A percentile compares a stretch with the other conserved stretches of the same genome.
Conservation (phyloP, 2,888 invertebrate species). For the Eubasilissa splendida region DNA sequence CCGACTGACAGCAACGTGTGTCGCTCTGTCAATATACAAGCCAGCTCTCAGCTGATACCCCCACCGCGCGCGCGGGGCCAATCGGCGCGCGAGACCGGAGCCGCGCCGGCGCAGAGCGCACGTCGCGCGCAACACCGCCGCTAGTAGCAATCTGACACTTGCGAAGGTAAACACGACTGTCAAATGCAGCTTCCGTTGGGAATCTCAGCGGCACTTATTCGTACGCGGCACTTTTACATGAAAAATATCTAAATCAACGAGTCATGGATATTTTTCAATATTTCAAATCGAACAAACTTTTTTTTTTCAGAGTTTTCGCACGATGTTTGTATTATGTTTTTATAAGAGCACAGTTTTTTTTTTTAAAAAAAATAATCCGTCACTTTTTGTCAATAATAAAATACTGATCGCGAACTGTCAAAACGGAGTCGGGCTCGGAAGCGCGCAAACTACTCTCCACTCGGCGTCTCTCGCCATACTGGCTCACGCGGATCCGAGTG, state of each 20-base stretch:
- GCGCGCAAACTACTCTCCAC: neutral
- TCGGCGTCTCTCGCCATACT: slow-evolving; percentile 45
- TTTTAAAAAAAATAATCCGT: neutral
- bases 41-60: slow-evolving; percentile 74
- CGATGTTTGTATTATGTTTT: neutral
- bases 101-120: slow-evolving; percentile 62
- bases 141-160: slow-evolving; percentile 54
- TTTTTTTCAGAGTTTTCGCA: slow-evolving; percentile 1
- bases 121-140: slow-evolving; percentile 43
- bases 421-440: neutral
- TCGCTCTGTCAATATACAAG: slow-evolving; percentile 73
- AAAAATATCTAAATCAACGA: no score
- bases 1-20: slow-evolving; percentile 75
- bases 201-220: neutral
- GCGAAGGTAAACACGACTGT: slow-evolving; percentile 50
- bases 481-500: neutral
- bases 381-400: neutral
- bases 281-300: neutral
- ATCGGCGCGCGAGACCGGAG: slow-evolving; percentile 60
- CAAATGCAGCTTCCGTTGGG: slow-evolving; percentile 9
- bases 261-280: no score
- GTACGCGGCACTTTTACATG: neutral
- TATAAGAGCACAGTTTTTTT: neutral
- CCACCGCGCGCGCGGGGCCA: slow-evolving; percentile 61
- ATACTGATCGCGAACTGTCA: slow-evolving; percentile 12